A percentile compares a stretch with the other conserved stretches of the same genome.
phyloP scores from a whole-genome alignment of 2,113 vertebrate species.

The Lanius ludovicianus region DNA sequence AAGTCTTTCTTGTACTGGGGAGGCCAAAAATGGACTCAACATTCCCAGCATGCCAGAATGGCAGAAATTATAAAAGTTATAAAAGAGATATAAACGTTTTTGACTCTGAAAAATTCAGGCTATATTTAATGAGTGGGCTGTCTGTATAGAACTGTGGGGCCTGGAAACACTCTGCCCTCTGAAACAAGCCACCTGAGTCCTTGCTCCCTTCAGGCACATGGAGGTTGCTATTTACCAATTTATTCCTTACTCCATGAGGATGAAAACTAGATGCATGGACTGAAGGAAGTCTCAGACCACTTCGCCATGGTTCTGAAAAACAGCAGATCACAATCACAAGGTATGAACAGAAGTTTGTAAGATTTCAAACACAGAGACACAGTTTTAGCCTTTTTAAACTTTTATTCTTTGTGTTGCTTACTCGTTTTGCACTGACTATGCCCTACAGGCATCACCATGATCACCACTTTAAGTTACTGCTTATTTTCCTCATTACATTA shows the following conservation, averaged over 20 bases:
- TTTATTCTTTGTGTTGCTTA: background rate
- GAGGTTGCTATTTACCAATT: background rate
- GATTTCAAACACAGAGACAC: background rate
- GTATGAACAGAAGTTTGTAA: background rate
- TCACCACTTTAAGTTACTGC: background rate
- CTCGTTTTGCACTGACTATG: background rate
- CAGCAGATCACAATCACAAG: background rate
- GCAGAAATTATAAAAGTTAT: background rate
- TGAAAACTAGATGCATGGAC: background rate
- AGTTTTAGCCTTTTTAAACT: background rate
- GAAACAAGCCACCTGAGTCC: background rate
- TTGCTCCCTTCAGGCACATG: background rate
- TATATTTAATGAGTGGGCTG: background rate
- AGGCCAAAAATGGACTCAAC: background rate
- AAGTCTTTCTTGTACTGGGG: too few species aligned
- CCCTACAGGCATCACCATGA: background rate
- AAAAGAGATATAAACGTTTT: background rate
- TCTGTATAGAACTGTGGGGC: background rate
- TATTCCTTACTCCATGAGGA: background rate
- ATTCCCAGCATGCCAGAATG: background rate
- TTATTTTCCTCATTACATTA: background rate
- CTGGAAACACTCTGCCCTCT: background rate
- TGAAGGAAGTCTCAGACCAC: background rate
- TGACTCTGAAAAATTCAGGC: background rate
- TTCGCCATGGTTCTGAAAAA: background rate